phyloP scores from a whole-genome alignment of 1,140 invertebrate genomes.

The Meloidogyne floridensis region DNA sequence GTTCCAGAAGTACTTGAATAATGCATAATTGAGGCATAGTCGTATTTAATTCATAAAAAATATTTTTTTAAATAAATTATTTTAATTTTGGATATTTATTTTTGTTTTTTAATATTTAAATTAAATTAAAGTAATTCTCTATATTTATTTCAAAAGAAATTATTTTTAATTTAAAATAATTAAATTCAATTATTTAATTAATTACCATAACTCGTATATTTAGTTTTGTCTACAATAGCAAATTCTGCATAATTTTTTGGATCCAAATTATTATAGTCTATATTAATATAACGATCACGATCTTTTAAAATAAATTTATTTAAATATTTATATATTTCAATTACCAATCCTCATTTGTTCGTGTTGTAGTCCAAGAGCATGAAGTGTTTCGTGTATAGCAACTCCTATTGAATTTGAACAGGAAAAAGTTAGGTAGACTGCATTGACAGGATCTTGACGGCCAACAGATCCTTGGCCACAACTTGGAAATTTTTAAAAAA shows the following conservation, averaged over 20 bases:
- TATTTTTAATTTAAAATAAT: too few relatives aligned
- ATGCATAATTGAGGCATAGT: conserved; percentile 51
- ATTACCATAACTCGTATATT: conserved; percentile 49
- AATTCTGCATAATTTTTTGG: conserved; percentile 65
- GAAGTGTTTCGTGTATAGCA: conserved; percentile 58
- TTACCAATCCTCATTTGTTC: conserved; percentile 69
- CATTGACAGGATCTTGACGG: conserved; percentile 48
- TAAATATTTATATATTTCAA: neutral
- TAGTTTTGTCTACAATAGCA: conserved; percentile 55
- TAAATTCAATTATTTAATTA: conserved; percentile 45
- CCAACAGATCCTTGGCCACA: conserved; percentile 60
- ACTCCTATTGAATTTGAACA: conserved; percentile 63
- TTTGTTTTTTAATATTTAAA: neutral
- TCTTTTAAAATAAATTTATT: conserved; percentile 57
- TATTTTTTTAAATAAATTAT: neutral
- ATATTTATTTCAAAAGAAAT: neutral
- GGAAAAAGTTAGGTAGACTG: conserved; percentile 52
- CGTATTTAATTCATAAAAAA: neutral
- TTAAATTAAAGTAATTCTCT: too few relatives aligned
- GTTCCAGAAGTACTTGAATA: conserved; percentile 43
- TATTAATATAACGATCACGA: conserved; percentile 68
- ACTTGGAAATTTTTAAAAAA: conserved; percentile 28
- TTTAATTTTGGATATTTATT: too few relatives aligned
- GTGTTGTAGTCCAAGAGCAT: conserved; percentile 68
- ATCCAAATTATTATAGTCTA: conserved; percentile 70